phyloP scores from a whole-genome alignment of 2,888 invertebrate species.

The Coelinius sp. region DNA sequence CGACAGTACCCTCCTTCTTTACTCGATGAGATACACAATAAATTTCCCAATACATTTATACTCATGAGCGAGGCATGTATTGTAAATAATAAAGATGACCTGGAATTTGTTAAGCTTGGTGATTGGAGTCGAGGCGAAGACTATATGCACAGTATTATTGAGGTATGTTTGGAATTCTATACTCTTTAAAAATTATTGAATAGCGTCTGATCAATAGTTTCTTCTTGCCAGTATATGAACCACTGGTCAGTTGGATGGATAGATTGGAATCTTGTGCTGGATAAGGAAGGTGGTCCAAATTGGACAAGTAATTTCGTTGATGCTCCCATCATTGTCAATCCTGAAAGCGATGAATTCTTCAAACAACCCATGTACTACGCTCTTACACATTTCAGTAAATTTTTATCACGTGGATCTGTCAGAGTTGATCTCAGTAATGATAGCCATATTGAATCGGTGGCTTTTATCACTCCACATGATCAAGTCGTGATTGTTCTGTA shows the following conservation, averaged over 20 bases:
- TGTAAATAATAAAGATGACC: too few species aligned
- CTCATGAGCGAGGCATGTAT: conserved; percentile 86
- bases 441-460: conserved; percentile 68
- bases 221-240: conserved; percentile 76
- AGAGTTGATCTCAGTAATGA: conserved; percentile 64
- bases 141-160: conserved; percentile 79
- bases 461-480: conserved; percentile 73
- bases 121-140: too few species aligned
- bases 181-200: too few species aligned
- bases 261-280: conserved; percentile 90
- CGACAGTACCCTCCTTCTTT: conserved; percentile 74
- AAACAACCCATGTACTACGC: conserved; percentile 93
- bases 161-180: conserved; percentile 38
- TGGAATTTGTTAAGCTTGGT: too few species aligned
- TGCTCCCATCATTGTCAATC: conserved; percentile 81
- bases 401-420: conserved; percentile 76
- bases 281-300: conserved; percentile 84
- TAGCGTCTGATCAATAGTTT: too few species aligned
- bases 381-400: conserved; percentile 85
- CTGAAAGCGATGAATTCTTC: conserved; percentile 80
- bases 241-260: conserved; percentile 87
- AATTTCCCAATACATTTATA: conserved; percentile 80
- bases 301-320: conserved; percentile 86
- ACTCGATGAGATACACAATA: conserved; percentile 75
- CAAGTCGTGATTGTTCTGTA: conserved; percentile 72